These are phyloP conservation scores for Sylvia borin DNA, from an alignment of 2,797 vertebrate genomes.

Conservation along the genomic window DNA sequence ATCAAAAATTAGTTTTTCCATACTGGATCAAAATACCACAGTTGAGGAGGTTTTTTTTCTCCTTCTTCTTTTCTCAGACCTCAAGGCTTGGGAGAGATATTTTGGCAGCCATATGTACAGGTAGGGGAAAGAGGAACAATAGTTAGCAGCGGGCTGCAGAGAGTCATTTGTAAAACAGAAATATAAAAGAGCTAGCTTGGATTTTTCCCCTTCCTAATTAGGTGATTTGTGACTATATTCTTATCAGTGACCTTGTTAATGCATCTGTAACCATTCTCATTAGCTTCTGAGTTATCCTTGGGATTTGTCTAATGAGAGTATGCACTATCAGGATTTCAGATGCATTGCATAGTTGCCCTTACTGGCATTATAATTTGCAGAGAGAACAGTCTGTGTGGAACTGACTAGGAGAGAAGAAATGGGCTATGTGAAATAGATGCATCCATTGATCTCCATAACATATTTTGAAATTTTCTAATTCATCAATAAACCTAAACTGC, in stretches of 20 bases:
- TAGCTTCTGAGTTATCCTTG: conserved; percentile 44
- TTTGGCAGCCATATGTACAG: neutral
- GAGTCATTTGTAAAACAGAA: neutral
- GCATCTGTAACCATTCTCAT: conserved; percentile 48
- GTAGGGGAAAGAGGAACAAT: neutral
- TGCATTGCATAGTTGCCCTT: neutral
- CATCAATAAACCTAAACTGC: neutral
- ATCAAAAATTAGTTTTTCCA: neutral
- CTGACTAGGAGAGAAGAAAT: neutral
- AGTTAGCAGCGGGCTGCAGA: neutral
- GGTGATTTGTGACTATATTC: conserved; percentile 54
- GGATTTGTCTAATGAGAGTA: conserved; percentile 49
- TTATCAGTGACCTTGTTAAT: conserved; percentile 59
- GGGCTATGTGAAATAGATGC: rapidly evolving
- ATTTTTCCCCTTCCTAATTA: neutral
- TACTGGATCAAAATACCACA: neutral
- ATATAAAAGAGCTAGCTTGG: neutral
- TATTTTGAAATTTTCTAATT: neutral
- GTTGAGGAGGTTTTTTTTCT: neutral
- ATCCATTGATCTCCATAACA: neutral
- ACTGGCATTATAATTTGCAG: neutral
- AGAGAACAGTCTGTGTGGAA: neutral
- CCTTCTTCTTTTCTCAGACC: neutral
- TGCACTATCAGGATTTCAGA: neutral
- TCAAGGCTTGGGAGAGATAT: neutral